These are phyloP conservation scores for Didymodactylos carnosus DNA, from an alignment of 2,888 invertebrate genomes.

Conservation along the genomic window DNA sequence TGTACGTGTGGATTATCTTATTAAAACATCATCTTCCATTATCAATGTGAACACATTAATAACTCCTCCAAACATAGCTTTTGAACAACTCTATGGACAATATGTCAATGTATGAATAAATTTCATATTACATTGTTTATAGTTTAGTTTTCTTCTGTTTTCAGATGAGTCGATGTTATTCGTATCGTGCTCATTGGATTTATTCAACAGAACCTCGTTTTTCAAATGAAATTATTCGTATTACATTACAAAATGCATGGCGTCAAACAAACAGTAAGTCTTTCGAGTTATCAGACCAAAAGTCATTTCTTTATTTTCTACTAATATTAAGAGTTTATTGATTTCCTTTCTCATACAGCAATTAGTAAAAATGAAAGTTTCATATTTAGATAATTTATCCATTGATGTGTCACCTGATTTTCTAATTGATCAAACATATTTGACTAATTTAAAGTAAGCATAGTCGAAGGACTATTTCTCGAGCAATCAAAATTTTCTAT, in stretches of 20 bases:
- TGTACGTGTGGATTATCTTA: too few relatives aligned
- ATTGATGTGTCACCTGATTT: background rate
- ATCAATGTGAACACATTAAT: background rate
- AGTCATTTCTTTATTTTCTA: too few relatives aligned
- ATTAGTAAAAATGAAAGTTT: too few relatives aligned
- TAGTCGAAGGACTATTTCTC: background rate
- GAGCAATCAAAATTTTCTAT: background rate
- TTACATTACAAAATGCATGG: background rate
- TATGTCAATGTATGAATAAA: background rate
- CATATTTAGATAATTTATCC: background rate
- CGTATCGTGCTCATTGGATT: background rate
- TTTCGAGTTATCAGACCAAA: background rate
- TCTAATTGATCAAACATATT: background rate
- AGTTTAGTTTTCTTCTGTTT: too few relatives aligned
- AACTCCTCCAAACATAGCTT: background rate
- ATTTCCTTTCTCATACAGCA: too few relatives aligned
- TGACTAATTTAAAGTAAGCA: background rate
- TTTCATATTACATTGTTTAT: too few relatives aligned
- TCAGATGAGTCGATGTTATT: too few relatives aligned
- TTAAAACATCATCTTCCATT: background rate
- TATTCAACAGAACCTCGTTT: background rate
- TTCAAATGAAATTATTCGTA: background rate
- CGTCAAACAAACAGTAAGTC: background rate
- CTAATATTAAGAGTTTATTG: too few relatives aligned
- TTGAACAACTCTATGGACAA: background rate